Percentiles rank a stretch among this genome's conserved stretches.
Conservation (phyloP, 2,113 vertebrate species). For the Cyanocitta stelleri region DNA sequence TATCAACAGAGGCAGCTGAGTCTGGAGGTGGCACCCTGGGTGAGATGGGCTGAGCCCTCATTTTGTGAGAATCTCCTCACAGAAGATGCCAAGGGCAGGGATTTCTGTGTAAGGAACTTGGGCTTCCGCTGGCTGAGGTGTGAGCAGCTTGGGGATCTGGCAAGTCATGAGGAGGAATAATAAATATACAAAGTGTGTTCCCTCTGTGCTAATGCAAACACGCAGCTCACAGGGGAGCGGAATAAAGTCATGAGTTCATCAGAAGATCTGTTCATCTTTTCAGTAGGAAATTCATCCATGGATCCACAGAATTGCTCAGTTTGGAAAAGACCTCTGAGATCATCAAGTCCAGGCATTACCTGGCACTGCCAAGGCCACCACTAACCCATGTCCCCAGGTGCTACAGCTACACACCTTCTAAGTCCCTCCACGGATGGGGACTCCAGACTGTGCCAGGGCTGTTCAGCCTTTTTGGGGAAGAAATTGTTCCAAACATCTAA, state of each 20-base stretch:
- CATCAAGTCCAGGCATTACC: rapidly evolving
- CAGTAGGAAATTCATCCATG: background rate
- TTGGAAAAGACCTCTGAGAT: background rate
- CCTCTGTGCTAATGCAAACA: background rate
- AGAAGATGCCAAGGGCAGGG: background rate
- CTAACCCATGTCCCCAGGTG: background rate
- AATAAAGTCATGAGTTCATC: background rate
- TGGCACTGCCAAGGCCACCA: background rate
- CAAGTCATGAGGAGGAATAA: background rate
- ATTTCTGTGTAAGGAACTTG: background rate
- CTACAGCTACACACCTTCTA: background rate
- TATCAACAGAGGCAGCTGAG: background rate
- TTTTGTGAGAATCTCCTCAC: background rate
- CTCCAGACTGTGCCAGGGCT: background rate
- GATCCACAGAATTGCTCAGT: background rate
- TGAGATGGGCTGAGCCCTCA: background rate
- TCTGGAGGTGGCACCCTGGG: background rate
- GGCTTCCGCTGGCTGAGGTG: background rate
- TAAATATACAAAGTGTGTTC: background rate
- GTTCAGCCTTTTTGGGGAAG: background rate
- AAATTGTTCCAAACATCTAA: background rate
- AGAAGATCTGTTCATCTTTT: background rate
- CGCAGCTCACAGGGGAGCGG: background rate
- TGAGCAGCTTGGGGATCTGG: background rate
- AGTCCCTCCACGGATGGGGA: background rate